These are phyloP conservation scores for Lonchura striata DNA, from an alignment of 2,113 vertebrate species.

Conservation along the genomic window DNA sequence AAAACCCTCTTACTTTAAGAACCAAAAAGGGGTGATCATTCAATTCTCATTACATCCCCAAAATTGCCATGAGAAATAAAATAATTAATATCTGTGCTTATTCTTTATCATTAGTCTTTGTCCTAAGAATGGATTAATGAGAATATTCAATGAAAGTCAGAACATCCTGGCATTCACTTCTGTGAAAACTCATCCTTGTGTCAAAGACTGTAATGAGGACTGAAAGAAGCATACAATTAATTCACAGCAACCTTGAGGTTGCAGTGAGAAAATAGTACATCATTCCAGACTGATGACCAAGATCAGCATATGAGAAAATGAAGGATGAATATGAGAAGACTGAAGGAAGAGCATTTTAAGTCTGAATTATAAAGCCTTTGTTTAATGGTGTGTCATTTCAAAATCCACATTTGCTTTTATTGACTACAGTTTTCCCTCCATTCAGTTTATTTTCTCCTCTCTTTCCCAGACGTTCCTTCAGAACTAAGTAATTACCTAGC, in stretches of 20 bases:
- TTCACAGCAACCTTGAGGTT: conserved; percentile 7
- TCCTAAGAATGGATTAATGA: conserved; percentile 58
- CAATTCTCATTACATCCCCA: conserved; percentile 34
- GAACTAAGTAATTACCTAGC: not conserved
- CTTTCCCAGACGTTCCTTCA: not conserved
- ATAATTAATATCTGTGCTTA: conserved; percentile 44
- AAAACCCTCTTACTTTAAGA: not conserved
- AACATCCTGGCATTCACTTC: conserved; percentile 18
- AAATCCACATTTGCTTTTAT: not conserved
- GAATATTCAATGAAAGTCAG: conserved; percentile 56
- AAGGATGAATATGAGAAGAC: not conserved
- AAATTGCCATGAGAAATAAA: conserved; percentile 53
- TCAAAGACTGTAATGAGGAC: conserved; percentile 48
- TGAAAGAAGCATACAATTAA: conserved; percentile 44
- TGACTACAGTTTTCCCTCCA: not conserved
- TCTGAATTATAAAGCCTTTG: not conserved
- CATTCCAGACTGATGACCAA: not conserved
- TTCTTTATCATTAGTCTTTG: conserved; percentile 48
- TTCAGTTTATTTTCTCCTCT: not conserved
- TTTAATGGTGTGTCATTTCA: not conserved
- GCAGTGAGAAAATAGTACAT: not conserved
- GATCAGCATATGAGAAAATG: not conserved
- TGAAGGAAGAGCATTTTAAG: not conserved
- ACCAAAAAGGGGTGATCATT: not conserved
- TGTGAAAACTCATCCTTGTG: conserved; percentile 23